Conservation (phyloP, 2,888 invertebrate species). For the Molorchus minor region DNA sequence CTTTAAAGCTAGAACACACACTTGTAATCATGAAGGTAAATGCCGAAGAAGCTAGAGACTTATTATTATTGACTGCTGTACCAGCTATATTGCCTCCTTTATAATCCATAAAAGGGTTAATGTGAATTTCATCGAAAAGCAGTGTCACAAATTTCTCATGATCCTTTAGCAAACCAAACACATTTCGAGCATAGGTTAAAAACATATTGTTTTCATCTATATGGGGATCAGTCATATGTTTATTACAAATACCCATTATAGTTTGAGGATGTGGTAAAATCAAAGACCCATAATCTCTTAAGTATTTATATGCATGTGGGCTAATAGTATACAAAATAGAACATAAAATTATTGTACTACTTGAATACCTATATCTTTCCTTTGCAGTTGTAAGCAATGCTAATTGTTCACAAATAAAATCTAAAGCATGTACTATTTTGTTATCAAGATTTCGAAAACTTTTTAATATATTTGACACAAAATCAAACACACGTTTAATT, state of each 20-base stretch:
- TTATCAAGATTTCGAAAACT: background rate
- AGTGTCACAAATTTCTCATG: background rate
- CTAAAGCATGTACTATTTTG: background rate
- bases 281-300: constrained; percentile 11
- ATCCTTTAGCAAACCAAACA: background rate
- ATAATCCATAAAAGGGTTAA: constrained; percentile 1
- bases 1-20: constrained; percentile 1
- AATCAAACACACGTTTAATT: constrained; percentile 16
- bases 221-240: background rate
- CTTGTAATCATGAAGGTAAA: background rate
- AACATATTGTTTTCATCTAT: background rate
- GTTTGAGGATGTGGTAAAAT: constrained; percentile 19
- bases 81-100: background rate
- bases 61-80: background rate
- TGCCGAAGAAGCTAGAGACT: constrained; percentile 1
- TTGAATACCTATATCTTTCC: constrained; percentile 20
- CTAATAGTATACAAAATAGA: constrained; percentile 23
- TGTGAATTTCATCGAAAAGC: background rate
- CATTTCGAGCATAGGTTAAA: constrained; percentile 10
- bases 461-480: background rate
- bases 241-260: background rate
- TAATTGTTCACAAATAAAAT: constrained; percentile 6
- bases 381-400: background rate
- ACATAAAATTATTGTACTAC: constrained; percentile 10
- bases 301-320: constrained; percentile 21